phyloP scores from a whole-genome alignment of 2,888 invertebrate species.

The Ischnus inquisitorius region DNA sequence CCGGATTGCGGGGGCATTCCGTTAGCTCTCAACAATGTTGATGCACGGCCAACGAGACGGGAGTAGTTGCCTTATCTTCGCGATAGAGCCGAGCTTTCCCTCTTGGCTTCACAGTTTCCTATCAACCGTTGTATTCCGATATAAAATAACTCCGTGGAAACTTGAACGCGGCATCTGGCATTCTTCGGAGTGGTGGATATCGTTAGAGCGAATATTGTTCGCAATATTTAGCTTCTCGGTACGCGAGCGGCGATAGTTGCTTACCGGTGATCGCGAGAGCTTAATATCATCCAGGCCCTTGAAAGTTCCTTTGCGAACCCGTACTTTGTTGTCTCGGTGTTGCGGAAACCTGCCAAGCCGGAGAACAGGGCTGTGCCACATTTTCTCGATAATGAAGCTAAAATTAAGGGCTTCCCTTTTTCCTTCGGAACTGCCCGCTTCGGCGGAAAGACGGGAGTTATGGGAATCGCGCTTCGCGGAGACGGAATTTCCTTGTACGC shows the following conservation, averaged over 20 bases:
- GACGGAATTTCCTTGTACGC: no score
- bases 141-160: constrained; percentile 44
- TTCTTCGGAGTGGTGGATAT: constrained; percentile 11
- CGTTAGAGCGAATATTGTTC: constrained; percentile 25
- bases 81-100: not conserved
- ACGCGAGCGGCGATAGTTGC: not conserved
- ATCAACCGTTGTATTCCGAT: constrained; percentile 26
- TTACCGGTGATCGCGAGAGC: not conserved
- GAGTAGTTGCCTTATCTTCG: not conserved
- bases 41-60: constrained; percentile 54
- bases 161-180: constrained; percentile 2
- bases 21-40: constrained; percentile 61
- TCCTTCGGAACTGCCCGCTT: not conserved
- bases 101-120: constrained; percentile 1
- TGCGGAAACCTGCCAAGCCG: not conserved
- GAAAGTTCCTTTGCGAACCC: not conserved
- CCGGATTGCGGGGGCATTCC: constrained; percentile 44
- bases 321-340: not conserved
- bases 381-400: not conserved
- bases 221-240: constrained; percentile 22
- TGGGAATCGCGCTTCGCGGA: no score
- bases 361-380: not conserved
- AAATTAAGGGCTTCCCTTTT: not conserved
- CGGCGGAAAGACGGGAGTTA: no score
- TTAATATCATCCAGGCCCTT: not conserved